Evolutionary conservation across 2,888 invertebrate species (phyloP), one percentile per base, ranked within the genome.

Genomic region (Cheilosia variabilis): DNA sequence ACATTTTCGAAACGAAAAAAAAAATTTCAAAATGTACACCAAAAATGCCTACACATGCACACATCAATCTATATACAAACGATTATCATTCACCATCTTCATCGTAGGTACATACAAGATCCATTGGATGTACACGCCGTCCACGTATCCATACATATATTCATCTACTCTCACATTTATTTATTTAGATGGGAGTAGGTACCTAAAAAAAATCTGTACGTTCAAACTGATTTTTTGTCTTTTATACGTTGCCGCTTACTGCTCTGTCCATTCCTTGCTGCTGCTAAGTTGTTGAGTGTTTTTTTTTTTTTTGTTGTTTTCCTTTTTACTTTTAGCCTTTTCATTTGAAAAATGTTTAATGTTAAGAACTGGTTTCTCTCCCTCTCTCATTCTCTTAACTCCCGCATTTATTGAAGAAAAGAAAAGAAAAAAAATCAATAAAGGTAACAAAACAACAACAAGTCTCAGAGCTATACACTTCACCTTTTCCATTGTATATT

Each of bases 31-130:
- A 84, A 84, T 63, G 65, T 63, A 86, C 72, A 81, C 72, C 53
- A 53, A 81, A 86, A 71, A 72, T 72, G 68, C 63, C 60, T 76
- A 76, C 76, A 84, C 78, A 84, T 68, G 60, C 68, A 68, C 58
- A 80, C 69, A 55, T 63, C 73, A 71, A 76, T 72, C 69, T 79
- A 76, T 68, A 45, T 86, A 76, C 72, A 72, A 83, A 71, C 47
- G 68, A 78, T 81, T 82, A 87, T 87, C 81, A 87, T 82, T 87
- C 82, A 87, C 87, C 87, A 87, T 87, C 76, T 80, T 78, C 75
- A 77, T 78, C 77, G 77, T 37, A 37, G 37, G 37, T 63, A 78
- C 55, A 77, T 89, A 88, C 84, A 89, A 89, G 88, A 89, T 90
- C 88, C 89, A 88, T 89, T 90, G 75, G 88, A 76, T 65, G 68